Percentiles rank a stretch among this genome's conserved stretches.
phyloP scores from a whole-genome alignment of 1,140 invertebrate genomes.

The Achatina immaculata region DNA sequence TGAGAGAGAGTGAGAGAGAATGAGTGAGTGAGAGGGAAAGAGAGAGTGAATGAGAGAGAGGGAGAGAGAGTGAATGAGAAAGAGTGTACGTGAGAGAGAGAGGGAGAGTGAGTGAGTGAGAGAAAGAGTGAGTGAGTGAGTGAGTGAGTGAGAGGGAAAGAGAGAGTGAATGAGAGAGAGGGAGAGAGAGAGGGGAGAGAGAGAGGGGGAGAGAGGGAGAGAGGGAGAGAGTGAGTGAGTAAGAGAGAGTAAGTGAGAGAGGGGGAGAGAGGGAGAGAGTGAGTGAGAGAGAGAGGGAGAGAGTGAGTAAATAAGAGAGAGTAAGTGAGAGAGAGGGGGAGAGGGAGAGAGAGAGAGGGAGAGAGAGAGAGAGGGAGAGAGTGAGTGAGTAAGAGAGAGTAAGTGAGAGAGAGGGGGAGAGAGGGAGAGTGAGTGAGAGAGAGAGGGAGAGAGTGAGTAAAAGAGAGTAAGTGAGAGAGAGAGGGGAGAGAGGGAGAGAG shows the following conservation, averaged over 20 bases:
- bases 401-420: too few species aligned
- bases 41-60: not conserved
- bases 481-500: not conserved
- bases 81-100: slow-evolving; percentile 13
- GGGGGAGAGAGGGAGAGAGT: slow-evolving; percentile 16
- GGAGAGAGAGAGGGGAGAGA: slow-evolving; percentile 15
- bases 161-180: not conserved
- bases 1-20: slow-evolving; percentile 13
- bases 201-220: not conserved
- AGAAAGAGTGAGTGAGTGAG: not conserved
- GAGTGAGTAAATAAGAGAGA: not conserved
- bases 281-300: not conserved
- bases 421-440: not conserved
- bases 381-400: too few species aligned
- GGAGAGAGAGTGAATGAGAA: slow-evolving; percentile 3
- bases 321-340: not conserved
- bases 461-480: slow-evolving; percentile 24
- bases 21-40: not conserved
- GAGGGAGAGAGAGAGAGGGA: not conserved
- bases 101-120: not conserved
- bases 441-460: not conserved
- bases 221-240: not conserved
- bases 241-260: slow-evolving; percentile 13
- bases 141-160: not conserved
- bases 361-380: slow-evolving; percentile 13